These are phyloP conservation scores for Rissa tridactyla DNA, from an alignment of 2,113 vertebrate genomes.

Conservation along the genomic window DNA sequence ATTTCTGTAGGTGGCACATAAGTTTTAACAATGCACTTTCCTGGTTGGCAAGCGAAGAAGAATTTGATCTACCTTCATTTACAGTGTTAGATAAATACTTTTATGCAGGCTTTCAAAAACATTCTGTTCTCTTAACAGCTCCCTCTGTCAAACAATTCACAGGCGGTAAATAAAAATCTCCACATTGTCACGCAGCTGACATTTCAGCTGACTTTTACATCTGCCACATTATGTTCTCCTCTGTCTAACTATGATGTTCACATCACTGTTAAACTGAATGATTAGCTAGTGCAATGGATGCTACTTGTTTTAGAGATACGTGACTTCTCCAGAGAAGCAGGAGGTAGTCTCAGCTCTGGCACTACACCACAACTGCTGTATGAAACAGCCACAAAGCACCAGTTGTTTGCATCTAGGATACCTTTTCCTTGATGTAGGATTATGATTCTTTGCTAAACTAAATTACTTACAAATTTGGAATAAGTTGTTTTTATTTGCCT, in stretches of 20 bases:
- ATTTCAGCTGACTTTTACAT: not conserved
- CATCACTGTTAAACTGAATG: not conserved
- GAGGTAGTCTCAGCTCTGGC: not conserved
- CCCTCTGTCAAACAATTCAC: not conserved
- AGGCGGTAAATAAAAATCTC: not conserved
- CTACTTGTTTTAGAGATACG: not conserved
- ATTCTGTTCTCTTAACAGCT: not conserved
- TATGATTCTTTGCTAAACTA: not conserved
- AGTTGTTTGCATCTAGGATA: not conserved
- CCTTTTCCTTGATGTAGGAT: not conserved
- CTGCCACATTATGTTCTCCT: not conserved
- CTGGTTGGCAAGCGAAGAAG: not conserved
- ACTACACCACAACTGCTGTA: not conserved
- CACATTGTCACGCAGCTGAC: not conserved
- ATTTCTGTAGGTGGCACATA: not conserved
- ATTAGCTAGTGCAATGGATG: not conserved
- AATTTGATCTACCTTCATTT: not conserved
- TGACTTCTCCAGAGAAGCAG: not conserved
- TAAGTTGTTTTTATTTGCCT: not conserved
- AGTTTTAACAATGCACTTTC: not conserved
- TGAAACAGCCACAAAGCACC: not conserved
- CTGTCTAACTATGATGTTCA: not conserved
- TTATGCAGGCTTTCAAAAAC: not conserved
- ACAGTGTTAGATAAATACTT: not conserved
- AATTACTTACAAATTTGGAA: slow-evolving; percentile 5